Evolutionary conservation across 2,113 vertebrate genomes (phyloP), one percentile per base, ranked within the genome.

Genomic region (Nothobranchius furzeri): DNA sequence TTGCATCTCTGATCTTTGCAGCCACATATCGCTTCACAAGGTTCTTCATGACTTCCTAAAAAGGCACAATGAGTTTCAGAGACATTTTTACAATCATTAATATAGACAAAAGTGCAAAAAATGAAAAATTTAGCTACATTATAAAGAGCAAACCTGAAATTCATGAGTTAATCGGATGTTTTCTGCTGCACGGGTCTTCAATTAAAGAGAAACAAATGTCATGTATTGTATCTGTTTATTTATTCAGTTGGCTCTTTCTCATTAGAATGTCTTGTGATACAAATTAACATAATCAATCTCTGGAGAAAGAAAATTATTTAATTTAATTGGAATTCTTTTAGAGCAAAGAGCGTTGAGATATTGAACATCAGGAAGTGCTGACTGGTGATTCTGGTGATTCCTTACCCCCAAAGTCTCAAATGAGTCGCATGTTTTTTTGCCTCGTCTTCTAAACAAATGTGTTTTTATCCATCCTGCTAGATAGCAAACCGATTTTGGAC

Each of bases 1-100:
- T 99, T 43, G 96, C 96, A 76, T 98, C 95, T 94, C 97, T 93
- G 78, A 99, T 98, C 95, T 94, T 98, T n/a, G 97, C 95, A 0
- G 98, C 98, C 24, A 99, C 96, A 1, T 99, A 99, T 10, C 98
- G 90, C 81, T 98, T 99, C 56, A 99, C 94, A 66, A 99, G 91
- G 88, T 95, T 98, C 85, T 87, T 96, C 92, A 99, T 92, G 61
- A 98, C 96, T 67, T 97, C 96, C 97, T 99, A 78, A 64, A 87
- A 57, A 37, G 30, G 37, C 37, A 48, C 2, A 56, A 0, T 37
- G 13, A 42, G 1, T 20, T 60, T 24, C 52, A 17, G 5, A 24
- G 10, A 57, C 0, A n/a, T 15, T 37, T 11, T 9, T 7, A 12
- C 48, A 15, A 2, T 4, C 10, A 13, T 43, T 9, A 14, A 54